Evolutionary conservation across 2,888 invertebrate genomes (phyloP).

Genomic region (Cetonia aurata): DNA sequence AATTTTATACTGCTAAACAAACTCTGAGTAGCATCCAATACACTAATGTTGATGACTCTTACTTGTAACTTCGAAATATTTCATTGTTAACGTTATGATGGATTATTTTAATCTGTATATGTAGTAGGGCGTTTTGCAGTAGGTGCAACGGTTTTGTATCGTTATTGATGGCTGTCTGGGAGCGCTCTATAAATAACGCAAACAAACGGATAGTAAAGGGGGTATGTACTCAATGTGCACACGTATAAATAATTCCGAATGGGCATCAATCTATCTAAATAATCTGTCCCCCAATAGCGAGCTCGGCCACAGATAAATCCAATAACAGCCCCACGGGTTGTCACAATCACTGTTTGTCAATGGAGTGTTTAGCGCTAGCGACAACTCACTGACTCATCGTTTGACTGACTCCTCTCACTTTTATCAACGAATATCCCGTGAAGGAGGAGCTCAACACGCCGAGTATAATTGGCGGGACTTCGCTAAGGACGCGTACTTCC

Average conservation of each 20-base stretch:
- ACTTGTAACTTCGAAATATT: slow-evolving; percentile 16
- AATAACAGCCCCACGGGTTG: slow-evolving; percentile 61
- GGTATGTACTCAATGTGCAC: slow-evolving; percentile 16
- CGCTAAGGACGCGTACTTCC: slow-evolving; percentile 30
- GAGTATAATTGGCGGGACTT: slow-evolving; percentile 35
- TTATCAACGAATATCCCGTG: slow-evolving; percentile 21
- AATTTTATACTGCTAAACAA: background rate
- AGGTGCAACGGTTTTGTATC: slow-evolving; percentile 18
- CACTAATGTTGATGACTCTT: slow-evolving; percentile 5
- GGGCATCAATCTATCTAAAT: slow-evolving; percentile 63
- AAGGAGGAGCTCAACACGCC: slow-evolving; percentile 24
- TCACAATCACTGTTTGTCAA: slow-evolving; percentile 67
- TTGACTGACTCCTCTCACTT: slow-evolving; percentile 46
- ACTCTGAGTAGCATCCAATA: background rate
- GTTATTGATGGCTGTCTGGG: slow-evolving; percentile 33
- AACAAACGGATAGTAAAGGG: slow-evolving; percentile 18
- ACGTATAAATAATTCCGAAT: slow-evolving; percentile 63
- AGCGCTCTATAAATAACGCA: slow-evolving; percentile 34
- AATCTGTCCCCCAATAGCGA: slow-evolving; percentile 62
- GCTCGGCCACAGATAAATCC: slow-evolving; percentile 63
- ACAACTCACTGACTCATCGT: slow-evolving; percentile 60
- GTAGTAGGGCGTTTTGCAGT: slow-evolving; percentile 9
- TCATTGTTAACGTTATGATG: slow-evolving; percentile 25
- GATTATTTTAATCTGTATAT: slow-evolving; percentile 35
- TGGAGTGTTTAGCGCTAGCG: slow-evolving; percentile 59